These are phyloP conservation scores for Malthinus seriepunctatus DNA, from an alignment of 2,888 invertebrate genomes.

Conservation along the genomic window DNA sequence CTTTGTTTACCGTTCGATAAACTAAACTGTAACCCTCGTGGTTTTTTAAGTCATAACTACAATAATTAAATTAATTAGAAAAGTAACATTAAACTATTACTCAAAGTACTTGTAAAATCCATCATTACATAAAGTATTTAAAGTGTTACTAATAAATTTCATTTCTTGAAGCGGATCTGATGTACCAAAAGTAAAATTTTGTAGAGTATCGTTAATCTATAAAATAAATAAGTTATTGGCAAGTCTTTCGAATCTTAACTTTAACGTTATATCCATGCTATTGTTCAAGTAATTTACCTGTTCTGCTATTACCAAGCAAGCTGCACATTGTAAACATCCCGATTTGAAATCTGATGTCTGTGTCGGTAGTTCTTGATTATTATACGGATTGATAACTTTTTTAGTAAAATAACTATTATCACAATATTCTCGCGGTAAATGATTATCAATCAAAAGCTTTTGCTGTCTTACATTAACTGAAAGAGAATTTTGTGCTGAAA, in stretches of 20 bases:
- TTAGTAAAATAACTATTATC: background rate
- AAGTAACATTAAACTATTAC: no score
- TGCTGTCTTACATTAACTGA: background rate
- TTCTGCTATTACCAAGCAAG: conserved; percentile 35
- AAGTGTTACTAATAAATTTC: background rate
- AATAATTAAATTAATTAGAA: conserved; percentile 7
- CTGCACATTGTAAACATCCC: conserved; percentile 33
- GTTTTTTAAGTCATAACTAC: conserved; percentile 33
- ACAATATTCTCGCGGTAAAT: background rate
- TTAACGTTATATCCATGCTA: no score
- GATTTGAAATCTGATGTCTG: conserved; percentile 20
- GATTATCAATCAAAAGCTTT: background rate
- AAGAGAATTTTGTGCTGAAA: background rate
- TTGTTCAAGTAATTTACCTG: conserved; percentile 19
- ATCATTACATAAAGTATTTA: no score
- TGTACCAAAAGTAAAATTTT: conserved; percentile 6
- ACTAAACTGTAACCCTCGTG: conserved; percentile 24
- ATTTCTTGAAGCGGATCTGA: conserved; percentile 9
- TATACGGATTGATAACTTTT: conserved; percentile 27
- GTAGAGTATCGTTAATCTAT: conserved; percentile 23
- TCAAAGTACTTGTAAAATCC: no score
- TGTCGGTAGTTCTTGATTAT: background rate
- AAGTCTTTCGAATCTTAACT: no score
- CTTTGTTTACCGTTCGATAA: conserved; percentile 17
- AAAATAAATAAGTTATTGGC: no score